Evolutionary conservation across 2,797 vertebrate genomes (phyloP).

Genomic region (Philypnodon macrostomus): DNA sequence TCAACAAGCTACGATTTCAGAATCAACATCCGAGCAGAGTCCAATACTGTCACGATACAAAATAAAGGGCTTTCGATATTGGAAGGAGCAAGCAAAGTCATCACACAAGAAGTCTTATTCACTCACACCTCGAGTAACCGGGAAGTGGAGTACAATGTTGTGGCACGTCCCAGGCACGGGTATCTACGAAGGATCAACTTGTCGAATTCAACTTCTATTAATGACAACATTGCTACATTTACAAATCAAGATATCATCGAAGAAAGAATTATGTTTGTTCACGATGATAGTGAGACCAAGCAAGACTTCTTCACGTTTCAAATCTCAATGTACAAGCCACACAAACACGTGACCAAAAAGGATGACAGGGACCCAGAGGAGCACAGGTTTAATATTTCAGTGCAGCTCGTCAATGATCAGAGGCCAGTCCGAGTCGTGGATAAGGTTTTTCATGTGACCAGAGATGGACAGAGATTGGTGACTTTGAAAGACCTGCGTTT

Average conservation of each 20-base stretch:
- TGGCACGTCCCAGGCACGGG: conserved; percentile 76
- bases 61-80: conserved; percentile 81
- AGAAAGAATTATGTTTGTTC: conserved; percentile 82
- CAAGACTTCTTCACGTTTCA: conserved; percentile 80
- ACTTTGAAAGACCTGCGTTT: conserved; percentile 82
- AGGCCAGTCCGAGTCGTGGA: conserved; percentile 84
- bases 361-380: conserved; percentile 46
- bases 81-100: conserved; percentile 86
- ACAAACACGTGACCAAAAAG: conserved; percentile 38
- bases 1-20: conserved; percentile 79
- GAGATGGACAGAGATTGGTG: conserved; percentile 81
- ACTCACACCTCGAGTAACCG: conserved; percentile 69
- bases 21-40: conserved; percentile 78
- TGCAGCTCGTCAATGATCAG: conserved; percentile 87
- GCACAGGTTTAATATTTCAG: conserved; percentile 79
- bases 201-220: conserved; percentile 70
- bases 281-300: conserved; percentile 85
- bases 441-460: conserved; percentile 82
- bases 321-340: conserved; percentile 50
- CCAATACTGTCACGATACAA: conserved; percentile 64
- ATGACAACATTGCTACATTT: conserved; percentile 74
- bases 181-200: conserved; percentile 74
- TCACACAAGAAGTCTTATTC: conserved; percentile 81
- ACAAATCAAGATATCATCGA: conserved; percentile 80
- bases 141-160: conserved; percentile 78